Base-by-base conservation (phyloP, 2,113 vertebrate genomes). In the Megaceryle torquata region DNA sequence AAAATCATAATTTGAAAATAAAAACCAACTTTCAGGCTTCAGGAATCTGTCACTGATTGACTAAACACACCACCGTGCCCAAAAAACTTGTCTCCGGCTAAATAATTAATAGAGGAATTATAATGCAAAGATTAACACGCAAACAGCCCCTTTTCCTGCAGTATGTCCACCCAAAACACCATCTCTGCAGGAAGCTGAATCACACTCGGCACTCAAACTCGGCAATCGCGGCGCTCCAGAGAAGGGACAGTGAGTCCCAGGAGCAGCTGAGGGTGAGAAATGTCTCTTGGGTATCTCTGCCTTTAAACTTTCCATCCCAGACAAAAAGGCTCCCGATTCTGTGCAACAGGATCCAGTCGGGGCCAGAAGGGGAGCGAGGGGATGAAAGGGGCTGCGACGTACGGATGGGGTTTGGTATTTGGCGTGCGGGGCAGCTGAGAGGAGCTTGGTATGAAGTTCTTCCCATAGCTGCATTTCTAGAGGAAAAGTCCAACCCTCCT, bases 151-250 rank as follows among this genome's bases (percentile, higher is more conserved):
- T 82, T 82, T 74, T 61, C 53, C 70, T 19, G 11, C 0, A 17
- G 31, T 7, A 7, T 28, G 53, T 24, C 56, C 19, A 41, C n/a
- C 57, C 43, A 9, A 86, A 84, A 76, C 5, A 59, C 4, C 67
- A 26, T 6, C 48, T 57, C 37, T 22, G 33, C 21, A 46, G 56
- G 37, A 74, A 81, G 25, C 8, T 41, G 4, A 41, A 35, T 16
- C 83, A 28, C 24, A 21, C 28, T 31, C 20, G 8, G 33, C 64
- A 54, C 13, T 51, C 20, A 43, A 77, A 74, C 2, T 0, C 1
- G 1, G 33, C 8, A 2, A 8, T 33, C 1, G 0, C 4, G 1
- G 11, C n/a, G 41, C 8, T n/a, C 31, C 22, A 0, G 37, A 24
- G 79, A 18, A 68, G 43, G n/a, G 63, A 61, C 57, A 79, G 72